Evolutionary conservation across 2,113 vertebrate species (phyloP).

Genomic region (Pachycephala philippinensis): DNA sequence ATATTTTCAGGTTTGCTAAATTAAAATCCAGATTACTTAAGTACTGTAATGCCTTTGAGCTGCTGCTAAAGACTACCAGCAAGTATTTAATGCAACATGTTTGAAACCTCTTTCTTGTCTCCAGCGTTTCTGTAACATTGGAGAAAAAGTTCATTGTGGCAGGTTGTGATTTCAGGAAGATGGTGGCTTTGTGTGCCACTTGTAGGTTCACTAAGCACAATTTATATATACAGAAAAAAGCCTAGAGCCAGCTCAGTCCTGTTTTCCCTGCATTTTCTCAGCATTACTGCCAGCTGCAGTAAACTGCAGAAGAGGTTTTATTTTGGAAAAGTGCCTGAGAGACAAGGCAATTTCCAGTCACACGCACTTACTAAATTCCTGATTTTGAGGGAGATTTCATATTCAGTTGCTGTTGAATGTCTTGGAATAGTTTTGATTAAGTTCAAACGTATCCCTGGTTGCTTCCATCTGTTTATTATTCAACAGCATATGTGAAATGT

Average conservation of each 20-base stretch:
- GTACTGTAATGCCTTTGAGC: neutral
- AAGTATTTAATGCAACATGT: neutral
- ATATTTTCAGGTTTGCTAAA: neutral
- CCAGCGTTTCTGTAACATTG: neutral
- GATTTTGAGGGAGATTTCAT: neutral
- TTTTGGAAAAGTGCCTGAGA: neutral
- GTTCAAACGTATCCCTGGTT: neutral
- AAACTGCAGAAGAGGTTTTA: neutral
- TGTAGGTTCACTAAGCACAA: neutral
- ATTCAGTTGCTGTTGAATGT: neutral
- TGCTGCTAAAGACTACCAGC: neutral
- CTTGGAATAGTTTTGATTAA: neutral
- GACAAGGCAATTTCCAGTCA: neutral
- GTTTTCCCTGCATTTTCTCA: neutral
- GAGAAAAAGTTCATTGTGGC: neutral
- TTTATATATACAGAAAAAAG: neutral
- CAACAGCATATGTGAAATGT: slow-evolving; percentile 1
- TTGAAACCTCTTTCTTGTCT: neutral
- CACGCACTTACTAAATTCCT: neutral
- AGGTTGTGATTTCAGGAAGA: neutral
- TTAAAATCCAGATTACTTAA: neutral
- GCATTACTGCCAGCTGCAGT: neutral
- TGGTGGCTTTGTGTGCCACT: neutral
- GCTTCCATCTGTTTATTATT: slow-evolving; percentile 14
- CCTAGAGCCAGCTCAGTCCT: neutral